Evolutionary conservation across 2,113 vertebrate species (phyloP), one percentile per base, ranked within the genome.

Genomic region (Mus pahari): DNA sequence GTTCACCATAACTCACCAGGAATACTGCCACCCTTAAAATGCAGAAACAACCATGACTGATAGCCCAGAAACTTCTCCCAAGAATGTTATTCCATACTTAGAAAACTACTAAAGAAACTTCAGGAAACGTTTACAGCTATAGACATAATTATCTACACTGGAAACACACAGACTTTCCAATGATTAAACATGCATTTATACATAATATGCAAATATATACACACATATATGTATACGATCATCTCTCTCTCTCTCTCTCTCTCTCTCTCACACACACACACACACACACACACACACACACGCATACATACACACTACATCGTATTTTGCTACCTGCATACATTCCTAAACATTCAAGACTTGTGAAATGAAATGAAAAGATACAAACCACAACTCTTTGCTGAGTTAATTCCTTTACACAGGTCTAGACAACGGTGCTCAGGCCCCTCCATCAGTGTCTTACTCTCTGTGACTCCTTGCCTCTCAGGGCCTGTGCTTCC

Each of bases 11-110:
- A 8, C 33, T 86, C 19, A 58, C 31, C 39, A 77, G 24, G 45
- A 58, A 62, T 73, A 66, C 1, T 19, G 11, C 1, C 64, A 7
- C n/a, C 4, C 66, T 90, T 48, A 58, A 91, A 89, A 16, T 83
- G 31, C 91, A 45, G n/a, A 92, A 79, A 92, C 22, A 91, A 90
- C 58, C 45, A 70, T 70, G 66, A 74, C 28, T 91, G 66, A 91
- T 7, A 86, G 19, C 24, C 64, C 39, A n/a, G 50, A 89, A 86
- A 88, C 79, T 81, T 95, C 64, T 94, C 79, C 24, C 39, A 88
- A 82, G 71, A 95, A 86, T 75, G 68, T 45, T n/a, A 83, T 58
- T 92, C 74, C 66, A 5, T 62, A n/a, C 81, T 60, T 78, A 97
- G 48, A 96, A 96, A 84, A 8, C 26, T 82, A 86, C 8, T 36